Conservation (phyloP, 2,888 invertebrate species). For the Chrysomela aeneicollis region DNA sequence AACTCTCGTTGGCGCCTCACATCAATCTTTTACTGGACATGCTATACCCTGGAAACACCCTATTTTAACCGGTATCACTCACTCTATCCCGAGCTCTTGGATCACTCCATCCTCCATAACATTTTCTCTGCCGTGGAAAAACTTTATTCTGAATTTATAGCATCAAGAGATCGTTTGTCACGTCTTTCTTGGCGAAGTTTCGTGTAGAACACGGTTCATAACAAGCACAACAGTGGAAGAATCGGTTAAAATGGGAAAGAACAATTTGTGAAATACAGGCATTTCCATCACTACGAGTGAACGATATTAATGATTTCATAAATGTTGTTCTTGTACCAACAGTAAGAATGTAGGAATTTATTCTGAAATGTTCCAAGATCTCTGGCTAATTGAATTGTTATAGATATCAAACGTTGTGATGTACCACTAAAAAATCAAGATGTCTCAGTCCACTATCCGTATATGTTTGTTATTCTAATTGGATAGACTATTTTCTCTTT, state of each 20-base stretch:
- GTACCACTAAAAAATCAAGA: too few species aligned
- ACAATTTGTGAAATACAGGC: too few species aligned
- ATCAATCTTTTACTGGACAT: constrained; percentile 15
- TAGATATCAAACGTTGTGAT: too few species aligned
- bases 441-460: too few species aligned
- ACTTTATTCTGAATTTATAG: constrained; percentile 14
- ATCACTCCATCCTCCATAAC: constrained; percentile 15
- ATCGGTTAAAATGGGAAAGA: too few species aligned
- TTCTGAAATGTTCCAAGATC: too few species aligned
- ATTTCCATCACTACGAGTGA: too few species aligned
- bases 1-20: background rate
- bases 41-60: constrained; percentile 11
- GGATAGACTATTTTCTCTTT: too few species aligned
- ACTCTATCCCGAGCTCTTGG: constrained; percentile 5
- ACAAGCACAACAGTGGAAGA: background rate
- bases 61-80: constrained; percentile 19
- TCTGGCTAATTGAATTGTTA: too few species aligned
- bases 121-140: constrained; percentile 15
- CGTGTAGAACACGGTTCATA: background rate
- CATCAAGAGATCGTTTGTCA: constrained; percentile 20
- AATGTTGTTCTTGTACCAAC: constrained; percentile 6
- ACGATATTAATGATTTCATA: background rate
- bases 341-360: too few species aligned
- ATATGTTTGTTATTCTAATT: too few species aligned
- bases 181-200: background rate